Evolutionary conservation across 1,140 invertebrate species (phyloP), one percentile per base, ranked within the genome.

Genomic region (Glomeris maerens): DNA sequence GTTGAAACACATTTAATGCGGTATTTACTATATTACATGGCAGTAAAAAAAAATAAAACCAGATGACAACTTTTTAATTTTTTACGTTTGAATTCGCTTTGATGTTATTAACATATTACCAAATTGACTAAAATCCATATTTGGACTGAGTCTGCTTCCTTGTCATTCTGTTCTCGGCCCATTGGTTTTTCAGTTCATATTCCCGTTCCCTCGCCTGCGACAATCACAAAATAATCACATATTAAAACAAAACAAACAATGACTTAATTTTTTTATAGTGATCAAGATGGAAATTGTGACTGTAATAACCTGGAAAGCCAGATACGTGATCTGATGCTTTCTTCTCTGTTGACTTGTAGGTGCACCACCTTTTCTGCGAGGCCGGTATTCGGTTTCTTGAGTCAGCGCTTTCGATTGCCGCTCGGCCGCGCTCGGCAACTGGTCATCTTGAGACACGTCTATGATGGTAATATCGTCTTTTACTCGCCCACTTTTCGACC

Each of bases 251-350:
- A 38, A 20, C 26, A 25, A 25, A 2, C 23, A 1, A 47, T 26
- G 27, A 47, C n/a, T 3, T n/a, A n/a, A n/a, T n/a, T n/a, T n/a
- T n/a, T n/a, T n/a, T n/a, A n/a, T n/a, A n/a, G n/a, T n/a, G n/a
- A n/a, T n/a, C n/a, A n/a, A n/a, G n/a, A n/a, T n/a, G n/a, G n/a
- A n/a, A n/a, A n/a, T n/a, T n/a, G n/a, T n/a, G n/a, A 21, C 2
- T n/a, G 25, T 22, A 38, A 53, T 57, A 61, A 78, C 76, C 72
- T 84, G 86, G 65, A 86, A 84, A 5, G 91, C 90, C 49, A 95
- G 73, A 67, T 95, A 95, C 2, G 89, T 94, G 56, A 96, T 96
- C 71, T 96, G 92, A 74, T 96, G 90, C 68, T 95, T 95, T 31
- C 80, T 71, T 57, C 75, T 78, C 53, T 82, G 81, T 57, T 81